Percentiles rank a stretch among this genome's conserved stretches.
Conservation (phyloP, 2,888 invertebrate genomes). For the Pediacus dermestoides region DNA sequence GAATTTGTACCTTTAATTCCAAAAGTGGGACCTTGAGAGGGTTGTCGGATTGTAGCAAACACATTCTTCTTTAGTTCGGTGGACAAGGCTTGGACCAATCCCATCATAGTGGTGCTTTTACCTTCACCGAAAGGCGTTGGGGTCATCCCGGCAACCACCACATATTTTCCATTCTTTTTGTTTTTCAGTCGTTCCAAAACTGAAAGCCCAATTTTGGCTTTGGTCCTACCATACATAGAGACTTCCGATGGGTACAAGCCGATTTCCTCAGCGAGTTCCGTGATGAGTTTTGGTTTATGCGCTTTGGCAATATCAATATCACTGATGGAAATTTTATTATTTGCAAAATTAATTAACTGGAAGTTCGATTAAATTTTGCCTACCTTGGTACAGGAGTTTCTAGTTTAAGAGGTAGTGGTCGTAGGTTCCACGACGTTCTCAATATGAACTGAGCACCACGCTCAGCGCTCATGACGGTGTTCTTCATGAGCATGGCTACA, state of each 20-base stretch:
- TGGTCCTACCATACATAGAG: conserved; percentile 86
- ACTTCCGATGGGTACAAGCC: conserved; percentile 78
- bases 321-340: conserved; percentile 47
- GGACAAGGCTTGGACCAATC: conserved; percentile 87
- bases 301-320: conserved; percentile 88
- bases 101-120: conserved; percentile 93
- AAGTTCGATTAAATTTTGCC: conserved; percentile 14
- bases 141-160: conserved; percentile 97
- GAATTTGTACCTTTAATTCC: conserved; percentile 76
- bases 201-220: conserved; percentile 86
- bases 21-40: conserved; percentile 98
- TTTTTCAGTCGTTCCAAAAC: conserved; percentile 71
- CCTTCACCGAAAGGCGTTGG: conserved; percentile 99
- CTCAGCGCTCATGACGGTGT: conserved; percentile 84
- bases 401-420: conserved; percentile 61
- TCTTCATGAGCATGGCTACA: conserved; percentile 95
- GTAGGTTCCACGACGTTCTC: conserved; percentile 68
- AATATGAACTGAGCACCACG: conserved; percentile 57
- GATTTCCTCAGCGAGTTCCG: conserved; percentile 75
- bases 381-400: conserved; percentile 82
- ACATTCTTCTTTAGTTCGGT: conserved; percentile 82
- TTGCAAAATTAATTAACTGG: background rate
- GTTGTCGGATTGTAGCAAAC: conserved; percentile 93
- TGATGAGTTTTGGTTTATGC: conserved; percentile 83
- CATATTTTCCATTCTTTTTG: conserved; percentile 79